phyloP scores from a whole-genome alignment of 2,113 vertebrate species.

The Etia nguti region DNA sequence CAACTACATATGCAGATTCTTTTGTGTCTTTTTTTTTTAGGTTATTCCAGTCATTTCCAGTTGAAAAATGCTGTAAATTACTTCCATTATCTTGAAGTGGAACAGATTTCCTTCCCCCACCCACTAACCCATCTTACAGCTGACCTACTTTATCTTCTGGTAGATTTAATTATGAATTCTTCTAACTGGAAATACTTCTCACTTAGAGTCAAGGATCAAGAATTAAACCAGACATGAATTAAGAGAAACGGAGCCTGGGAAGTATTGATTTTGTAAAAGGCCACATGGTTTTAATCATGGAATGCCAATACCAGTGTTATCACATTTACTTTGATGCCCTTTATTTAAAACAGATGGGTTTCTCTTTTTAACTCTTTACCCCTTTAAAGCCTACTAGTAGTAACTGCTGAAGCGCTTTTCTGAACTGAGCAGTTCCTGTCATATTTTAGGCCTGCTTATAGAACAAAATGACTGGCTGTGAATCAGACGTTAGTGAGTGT shows the following conservation, averaged over 20 bases:
- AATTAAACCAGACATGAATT: slow-evolving; percentile 30
- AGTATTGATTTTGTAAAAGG: slow-evolving; percentile 47
- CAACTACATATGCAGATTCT: neutral
- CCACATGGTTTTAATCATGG: slow-evolving; percentile 29
- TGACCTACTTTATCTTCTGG: slow-evolving; percentile 42
- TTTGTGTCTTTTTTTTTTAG: neutral
- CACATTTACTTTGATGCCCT: slow-evolving; percentile 6
- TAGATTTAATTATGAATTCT: slow-evolving; percentile 54
- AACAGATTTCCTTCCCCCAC: slow-evolving; percentile 13
- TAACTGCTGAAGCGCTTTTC: neutral
- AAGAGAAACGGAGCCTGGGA: slow-evolving; percentile 37
- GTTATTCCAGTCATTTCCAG: slow-evolving; percentile 5
- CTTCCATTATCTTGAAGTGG: slow-evolving; percentile 22
- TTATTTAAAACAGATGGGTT: neutral
- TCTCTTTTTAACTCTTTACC: neutral
- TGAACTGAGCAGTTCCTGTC: neutral
- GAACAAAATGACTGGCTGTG: neutral
- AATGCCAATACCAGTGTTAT: slow-evolving; percentile 34
- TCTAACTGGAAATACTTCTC: slow-evolving; percentile 46
- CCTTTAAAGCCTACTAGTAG: rapidly evolving
- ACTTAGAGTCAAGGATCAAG: slow-evolving; percentile 49
- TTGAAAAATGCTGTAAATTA: slow-evolving; percentile 14
- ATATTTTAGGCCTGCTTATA: neutral
- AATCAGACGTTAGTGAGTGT: neutral
- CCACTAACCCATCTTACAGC: slow-evolving; percentile 22